Percentiles rank a stretch among this genome's conserved stretches.
Evolutionary conservation across 2,797 vertebrate genomes (phyloP).

Genomic region (Diplodus puntazzo): DNA sequence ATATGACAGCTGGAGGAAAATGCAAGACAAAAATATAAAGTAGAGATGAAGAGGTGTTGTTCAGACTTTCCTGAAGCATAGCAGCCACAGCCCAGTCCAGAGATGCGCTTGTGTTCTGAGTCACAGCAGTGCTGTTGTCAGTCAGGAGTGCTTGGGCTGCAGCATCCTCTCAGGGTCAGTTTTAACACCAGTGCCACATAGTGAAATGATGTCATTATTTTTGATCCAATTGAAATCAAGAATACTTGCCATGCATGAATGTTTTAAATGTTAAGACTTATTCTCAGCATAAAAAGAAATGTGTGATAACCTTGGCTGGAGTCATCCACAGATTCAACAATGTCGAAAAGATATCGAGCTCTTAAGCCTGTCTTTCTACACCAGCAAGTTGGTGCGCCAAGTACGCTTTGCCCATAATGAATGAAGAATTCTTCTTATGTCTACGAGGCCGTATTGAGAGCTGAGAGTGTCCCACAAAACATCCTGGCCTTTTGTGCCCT

Average conservation of each 20-base stretch:
- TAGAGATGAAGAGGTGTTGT: too few relatives aligned
- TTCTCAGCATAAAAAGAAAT: background rate
- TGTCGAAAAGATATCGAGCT: background rate
- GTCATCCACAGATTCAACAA: too few relatives aligned
- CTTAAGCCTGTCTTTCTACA: background rate
- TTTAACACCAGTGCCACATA: background rate
- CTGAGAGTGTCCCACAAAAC: background rate
- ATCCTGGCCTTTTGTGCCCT: background rate
- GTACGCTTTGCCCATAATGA: background rate
- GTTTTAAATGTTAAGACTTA: constrained; percentile 4
- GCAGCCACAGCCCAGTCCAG: background rate
- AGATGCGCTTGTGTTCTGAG: constrained; percentile 21
- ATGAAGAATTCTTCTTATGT: background rate
- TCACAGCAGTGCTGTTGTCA: constrained; percentile 31
- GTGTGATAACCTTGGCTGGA: background rate
- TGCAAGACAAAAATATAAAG: background rate
- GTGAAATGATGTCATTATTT: constrained; percentile 9
- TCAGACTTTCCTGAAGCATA: background rate
- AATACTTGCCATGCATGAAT: background rate
- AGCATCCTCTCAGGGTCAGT: constrained; percentile 26
- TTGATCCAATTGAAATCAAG: constrained; percentile 2
- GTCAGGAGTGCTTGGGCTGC: constrained; percentile 1
- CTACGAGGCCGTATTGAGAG: background rate
- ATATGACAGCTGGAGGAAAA: background rate
- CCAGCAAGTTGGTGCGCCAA: background rate